phyloP scores from a whole-genome alignment of 2,113 vertebrate genomes.

The Halcyon senegalensis region DNA sequence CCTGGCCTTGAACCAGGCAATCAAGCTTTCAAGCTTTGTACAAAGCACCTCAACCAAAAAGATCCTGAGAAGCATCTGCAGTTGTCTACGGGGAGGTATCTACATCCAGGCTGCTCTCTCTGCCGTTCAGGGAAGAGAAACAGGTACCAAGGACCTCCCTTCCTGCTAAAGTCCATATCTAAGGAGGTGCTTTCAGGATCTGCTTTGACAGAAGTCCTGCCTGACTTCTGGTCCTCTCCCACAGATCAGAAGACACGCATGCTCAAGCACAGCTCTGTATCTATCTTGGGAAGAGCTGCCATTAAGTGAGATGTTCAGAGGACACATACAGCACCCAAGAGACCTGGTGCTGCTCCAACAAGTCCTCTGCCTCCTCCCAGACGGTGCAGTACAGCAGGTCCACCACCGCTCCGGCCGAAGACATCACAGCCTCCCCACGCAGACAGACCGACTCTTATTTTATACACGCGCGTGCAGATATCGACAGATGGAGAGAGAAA shows the following conservation, averaged over 20 bases:
- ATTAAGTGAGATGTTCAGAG: not conserved
- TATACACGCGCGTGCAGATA: not conserved
- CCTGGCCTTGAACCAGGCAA: not conserved
- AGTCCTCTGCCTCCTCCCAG: not conserved
- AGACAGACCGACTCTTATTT: not conserved
- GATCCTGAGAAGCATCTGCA: not conserved
- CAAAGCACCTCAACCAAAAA: not conserved
- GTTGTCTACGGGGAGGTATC: not conserved
- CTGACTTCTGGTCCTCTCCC: not conserved
- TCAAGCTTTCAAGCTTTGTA: not conserved
- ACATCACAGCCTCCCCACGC: fast-evolving
- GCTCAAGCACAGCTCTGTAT: fast-evolving
- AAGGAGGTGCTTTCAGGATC: not conserved
- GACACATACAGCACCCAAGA: not conserved
- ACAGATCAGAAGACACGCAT: not conserved
- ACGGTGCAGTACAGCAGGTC: not conserved
- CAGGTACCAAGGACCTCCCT: not conserved
- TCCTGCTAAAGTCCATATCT: not conserved
- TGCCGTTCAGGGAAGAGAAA: not conserved
- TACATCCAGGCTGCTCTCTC: not conserved
- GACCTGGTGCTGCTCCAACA: not conserved
- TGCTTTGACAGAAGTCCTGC: not conserved
- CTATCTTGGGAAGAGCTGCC: not conserved
- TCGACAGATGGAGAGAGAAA: slow-evolving; percentile 49
- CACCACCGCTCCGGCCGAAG: not conserved